Conservation (phyloP, 2,888 invertebrate species). For the Argynnis bischoffii region DNA sequence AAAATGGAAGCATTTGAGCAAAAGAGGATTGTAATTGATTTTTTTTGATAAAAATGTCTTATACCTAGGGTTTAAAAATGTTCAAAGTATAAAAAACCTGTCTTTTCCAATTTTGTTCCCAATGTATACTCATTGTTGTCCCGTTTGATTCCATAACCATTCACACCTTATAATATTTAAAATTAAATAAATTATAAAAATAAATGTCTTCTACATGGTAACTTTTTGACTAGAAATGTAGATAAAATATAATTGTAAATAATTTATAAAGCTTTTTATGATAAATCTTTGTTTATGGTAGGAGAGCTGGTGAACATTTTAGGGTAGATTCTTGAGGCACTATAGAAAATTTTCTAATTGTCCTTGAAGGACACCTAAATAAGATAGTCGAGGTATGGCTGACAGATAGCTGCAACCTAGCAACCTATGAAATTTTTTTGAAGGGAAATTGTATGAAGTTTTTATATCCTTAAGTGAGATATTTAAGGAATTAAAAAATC, state of each 20-base stretch:
- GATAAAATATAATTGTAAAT: conserved; percentile 17
- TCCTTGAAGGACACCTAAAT: too few relatives aligned
- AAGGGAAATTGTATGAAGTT: too few relatives aligned
- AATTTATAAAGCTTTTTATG: conserved; percentile 23
- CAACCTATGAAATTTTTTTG: too few relatives aligned
- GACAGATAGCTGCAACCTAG: too few relatives aligned
- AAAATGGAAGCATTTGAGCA: conserved; percentile 25
- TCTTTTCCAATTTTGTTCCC: conserved; percentile 29
- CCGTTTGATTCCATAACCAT: not conserved
- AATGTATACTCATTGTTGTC: conserved; percentile 12
- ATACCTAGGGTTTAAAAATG: conserved; percentile 18
- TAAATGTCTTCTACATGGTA: conserved; percentile 16
- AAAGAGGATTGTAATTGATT: conserved; percentile 21
- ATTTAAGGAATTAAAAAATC: too few relatives aligned
- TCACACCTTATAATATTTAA: conserved; percentile 13
- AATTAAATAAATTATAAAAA: conserved; percentile 18
- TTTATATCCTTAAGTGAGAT: too few relatives aligned
- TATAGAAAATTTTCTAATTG: too few relatives aligned
- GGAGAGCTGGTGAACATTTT: too few relatives aligned
- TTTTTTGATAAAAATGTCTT: conserved; percentile 14
- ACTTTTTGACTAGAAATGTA: conserved; percentile 20
- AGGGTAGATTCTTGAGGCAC: too few relatives aligned
- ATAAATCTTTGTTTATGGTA: conserved; percentile 17
- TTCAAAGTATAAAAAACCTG: conserved; percentile 30
- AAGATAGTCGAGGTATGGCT: too few relatives aligned